These are phyloP conservation scores for Nemapogon koenigi DNA, from an alignment of 2,888 invertebrate genomes.

Conservation along the genomic window DNA sequence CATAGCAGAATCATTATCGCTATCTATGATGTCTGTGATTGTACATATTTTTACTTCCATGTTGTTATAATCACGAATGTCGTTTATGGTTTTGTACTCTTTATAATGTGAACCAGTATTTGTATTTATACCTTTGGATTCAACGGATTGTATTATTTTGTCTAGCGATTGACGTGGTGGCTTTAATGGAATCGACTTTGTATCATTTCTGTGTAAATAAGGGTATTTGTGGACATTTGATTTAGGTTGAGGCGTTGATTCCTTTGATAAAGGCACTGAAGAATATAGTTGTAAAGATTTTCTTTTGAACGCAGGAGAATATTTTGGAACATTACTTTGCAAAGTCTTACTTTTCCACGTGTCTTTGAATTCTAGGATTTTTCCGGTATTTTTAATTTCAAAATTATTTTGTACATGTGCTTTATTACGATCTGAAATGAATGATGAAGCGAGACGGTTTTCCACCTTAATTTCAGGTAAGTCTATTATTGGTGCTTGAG, in stretches of 20 bases:
- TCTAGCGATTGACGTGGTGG: conserved; percentile 32
- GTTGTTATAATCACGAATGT: conserved; percentile 43
- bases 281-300: conserved; percentile 74
- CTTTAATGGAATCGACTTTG: conserved; percentile 23
- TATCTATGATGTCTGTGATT: conserved; percentile 67
- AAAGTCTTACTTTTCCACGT: conserved; percentile 47
- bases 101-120: conserved; percentile 30
- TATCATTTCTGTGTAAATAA: conserved; percentile 27
- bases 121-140: conserved; percentile 18
- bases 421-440: conserved; percentile 42
- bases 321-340: conserved; percentile 72
- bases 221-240: conserved; percentile 33
- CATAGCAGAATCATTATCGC: conserved; percentile 88
- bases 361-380: conserved; percentile 37
- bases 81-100: conserved; percentile 36
- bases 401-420: conserved; percentile 30
- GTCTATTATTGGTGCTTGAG: conserved; percentile 70
- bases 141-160: conserved; percentile 26
- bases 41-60: conserved; percentile 54
- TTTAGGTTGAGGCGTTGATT: conserved; percentile 53
- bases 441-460: conserved; percentile 58
- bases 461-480: conserved; percentile 84
- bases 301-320: conserved; percentile 82
- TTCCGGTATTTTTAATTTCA: conserved; percentile 31
- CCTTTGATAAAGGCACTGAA: conserved; percentile 47